Conservation (phyloP, 2,113 vertebrate genomes). For the Saccopteryx bilineata region DNA sequence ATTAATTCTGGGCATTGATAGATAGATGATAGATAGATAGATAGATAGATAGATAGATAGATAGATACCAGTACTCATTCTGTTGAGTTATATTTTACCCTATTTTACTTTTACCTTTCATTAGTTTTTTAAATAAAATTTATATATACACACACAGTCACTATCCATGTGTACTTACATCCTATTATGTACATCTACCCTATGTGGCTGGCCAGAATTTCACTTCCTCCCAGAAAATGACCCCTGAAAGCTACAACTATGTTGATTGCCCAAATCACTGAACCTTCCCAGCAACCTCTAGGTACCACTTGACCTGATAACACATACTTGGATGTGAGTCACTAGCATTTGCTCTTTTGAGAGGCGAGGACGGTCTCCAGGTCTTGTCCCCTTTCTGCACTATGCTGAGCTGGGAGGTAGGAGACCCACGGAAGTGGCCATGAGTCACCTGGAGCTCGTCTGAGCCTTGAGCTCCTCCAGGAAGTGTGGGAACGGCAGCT, state of each 20-base stretch:
- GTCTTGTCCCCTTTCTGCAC: neutral
- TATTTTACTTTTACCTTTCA: neutral
- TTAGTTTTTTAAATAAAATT: conserved; percentile 43
- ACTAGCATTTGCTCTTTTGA: neutral
- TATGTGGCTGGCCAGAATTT: neutral
- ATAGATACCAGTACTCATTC: neutral
- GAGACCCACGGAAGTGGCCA: neutral
- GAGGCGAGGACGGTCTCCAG: neutral
- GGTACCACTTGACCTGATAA: neutral
- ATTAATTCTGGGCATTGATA: neutral
- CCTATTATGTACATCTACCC: neutral
- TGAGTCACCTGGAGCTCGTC: conserved; percentile 47
- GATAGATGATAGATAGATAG: no score
- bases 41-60: neutral
- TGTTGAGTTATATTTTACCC: neutral
- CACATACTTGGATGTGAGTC: neutral
- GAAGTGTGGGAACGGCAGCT: conserved; percentile 33
- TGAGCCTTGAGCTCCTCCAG: conserved; percentile 37
- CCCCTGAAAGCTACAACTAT: neutral
- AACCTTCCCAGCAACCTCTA: conserved; percentile 12
- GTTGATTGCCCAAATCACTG: neutral
- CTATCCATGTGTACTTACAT: neutral
- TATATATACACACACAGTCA: neutral
- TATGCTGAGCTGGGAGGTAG: neutral
- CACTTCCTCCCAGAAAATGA: neutral